phyloP scores from a whole-genome alignment of 2,113 vertebrate species.

The Nipponia nippon region DNA sequence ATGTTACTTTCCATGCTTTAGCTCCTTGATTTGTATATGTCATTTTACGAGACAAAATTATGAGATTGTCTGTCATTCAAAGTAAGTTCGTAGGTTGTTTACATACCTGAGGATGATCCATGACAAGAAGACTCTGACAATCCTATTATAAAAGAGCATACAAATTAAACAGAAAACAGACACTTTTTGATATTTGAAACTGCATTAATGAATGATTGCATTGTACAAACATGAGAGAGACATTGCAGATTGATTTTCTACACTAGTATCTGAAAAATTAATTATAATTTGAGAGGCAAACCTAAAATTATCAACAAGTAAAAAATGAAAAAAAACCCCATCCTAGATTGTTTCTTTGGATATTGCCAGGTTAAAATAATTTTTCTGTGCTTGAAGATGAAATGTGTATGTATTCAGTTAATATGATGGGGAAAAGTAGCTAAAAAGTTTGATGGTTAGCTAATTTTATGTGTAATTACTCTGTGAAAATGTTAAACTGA shows the following conservation, averaged over 20 bases:
- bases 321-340: neutral
- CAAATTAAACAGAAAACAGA: constrained; percentile 37
- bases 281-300: neutral
- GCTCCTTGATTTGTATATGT: constrained; percentile 77
- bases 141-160: neutral
- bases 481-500: constrained; percentile 61
- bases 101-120: constrained; percentile 55
- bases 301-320: neutral
- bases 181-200: constrained; percentile 7
- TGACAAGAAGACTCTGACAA: constrained; percentile 39
- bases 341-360: neutral
- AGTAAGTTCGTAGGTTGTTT: constrained; percentile 68
- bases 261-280: neutral
- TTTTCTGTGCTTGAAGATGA: neutral
- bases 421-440: constrained; percentile 19
- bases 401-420: constrained; percentile 12
- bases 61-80: constrained; percentile 37
- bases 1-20: constrained; percentile 78
- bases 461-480: constrained; percentile 66
- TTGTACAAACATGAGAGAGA: neutral
- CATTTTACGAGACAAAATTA: constrained; percentile 71
- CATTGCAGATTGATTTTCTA: neutral
- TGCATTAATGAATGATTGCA: neutral
- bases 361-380: constrained; percentile 18
- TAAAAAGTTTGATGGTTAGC: constrained; percentile 40